Base-by-base conservation (phyloP, 2,888 invertebrate species). In the Ormia ochracea region DNA sequence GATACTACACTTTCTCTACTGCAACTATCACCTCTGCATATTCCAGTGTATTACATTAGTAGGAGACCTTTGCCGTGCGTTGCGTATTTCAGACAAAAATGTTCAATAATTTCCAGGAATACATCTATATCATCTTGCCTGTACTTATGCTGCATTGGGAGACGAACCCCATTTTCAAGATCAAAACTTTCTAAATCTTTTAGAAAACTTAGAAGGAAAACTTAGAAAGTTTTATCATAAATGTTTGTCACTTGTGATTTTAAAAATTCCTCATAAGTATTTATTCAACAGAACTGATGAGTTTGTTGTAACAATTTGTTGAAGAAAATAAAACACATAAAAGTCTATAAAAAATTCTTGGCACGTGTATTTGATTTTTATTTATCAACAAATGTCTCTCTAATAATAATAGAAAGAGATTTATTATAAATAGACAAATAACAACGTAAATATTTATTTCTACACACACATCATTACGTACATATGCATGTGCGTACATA, bases 351-450 rank as follows among this genome's bases (percentile, higher is more conserved):
- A 58, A 38, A 48, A 77, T 77, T 77, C 76, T 33, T 33, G 41
- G 56, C 76, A 77, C 69, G 76, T 69, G 61, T 38, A n/a, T 14
- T 48, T 56, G 56, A 56, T 65, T 69, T 54, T 66, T 54, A 63
- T 77, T 77, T 19, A 56, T 70, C 56, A 77, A 63, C 56, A 70
- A 77, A 61, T 76, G 76, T 65, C 76, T 70, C 63, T 63, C 63
- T 68, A 36, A 56, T 58, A 70, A 61, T 48, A 65, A 74, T 58
- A 66, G 52, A 66, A 56, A 65, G 68, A 76, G 63, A 70, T 56
- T 63, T 77, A 63, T 69, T 77, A 54, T 56, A 76, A 77, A 77
- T 70, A 77, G 38, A 70, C 69, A 69, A 70, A 61, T 58, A 70
- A 70, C 69, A 77, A 70, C 70, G 48, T 56, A 70, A 77, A 70